A percentile compares a stretch with the other conserved stretches of the same genome.
These are phyloP conservation scores for Neodiprion pinetum DNA, from an alignment of 1,140 invertebrate species.

Conservation along the genomic window DNA sequence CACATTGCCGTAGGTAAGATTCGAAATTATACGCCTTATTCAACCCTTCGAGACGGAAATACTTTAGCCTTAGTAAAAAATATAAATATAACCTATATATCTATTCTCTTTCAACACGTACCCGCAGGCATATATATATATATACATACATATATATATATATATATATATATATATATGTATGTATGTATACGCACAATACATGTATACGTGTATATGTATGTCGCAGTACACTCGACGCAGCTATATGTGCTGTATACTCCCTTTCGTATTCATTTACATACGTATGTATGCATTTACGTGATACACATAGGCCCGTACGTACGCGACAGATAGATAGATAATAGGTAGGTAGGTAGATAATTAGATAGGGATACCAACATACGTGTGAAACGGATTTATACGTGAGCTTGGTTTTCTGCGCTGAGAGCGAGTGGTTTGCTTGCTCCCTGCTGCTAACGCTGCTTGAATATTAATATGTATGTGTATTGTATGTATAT, in stretches of 20 bases:
- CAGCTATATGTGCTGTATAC: too few relatives aligned
- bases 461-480: not conserved
- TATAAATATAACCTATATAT: conserved; percentile 39
- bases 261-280: not conserved
- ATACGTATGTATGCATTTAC: not conserved
- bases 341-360: too few relatives aligned
- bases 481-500: not conserved
- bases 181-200: not conserved
- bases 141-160: not conserved
- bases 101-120: conserved; percentile 16
- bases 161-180: not conserved
- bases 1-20: conserved; percentile 43
- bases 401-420: not conserved
- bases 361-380: too few relatives aligned
- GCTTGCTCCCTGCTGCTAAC: not conserved
- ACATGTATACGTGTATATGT: not conserved
- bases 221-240: too few relatives aligned
- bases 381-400: not conserved
- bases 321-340: too few relatives aligned
- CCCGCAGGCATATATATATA: not conserved
- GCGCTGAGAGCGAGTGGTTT: not conserved
- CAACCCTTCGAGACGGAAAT: not conserved
- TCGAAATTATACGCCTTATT: not conserved
- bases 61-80: conserved; percentile 19
- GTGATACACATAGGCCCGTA: not conserved